Evolutionary conservation across 23 tunicate species (phyloP).

Genomic region (Ciona savignyi): DNA sequence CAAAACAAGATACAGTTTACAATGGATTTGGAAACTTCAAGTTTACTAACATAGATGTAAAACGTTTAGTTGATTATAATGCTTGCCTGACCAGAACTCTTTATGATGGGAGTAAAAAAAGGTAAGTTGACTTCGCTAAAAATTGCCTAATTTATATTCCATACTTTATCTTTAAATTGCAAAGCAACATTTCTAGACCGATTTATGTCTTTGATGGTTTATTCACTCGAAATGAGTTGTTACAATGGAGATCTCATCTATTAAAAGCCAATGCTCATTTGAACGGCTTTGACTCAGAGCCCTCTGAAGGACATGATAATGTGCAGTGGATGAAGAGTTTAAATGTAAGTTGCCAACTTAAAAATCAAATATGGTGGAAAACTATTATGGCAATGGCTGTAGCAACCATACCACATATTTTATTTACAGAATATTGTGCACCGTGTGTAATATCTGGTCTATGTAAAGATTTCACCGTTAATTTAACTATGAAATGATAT

Average conservation of each 20-base stretch:
- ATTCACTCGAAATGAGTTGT: constrained; percentile 41
- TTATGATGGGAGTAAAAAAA: background rate
- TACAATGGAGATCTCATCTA: constrained; percentile 31
- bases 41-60: background rate
- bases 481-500: no score
- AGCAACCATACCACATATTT: no score
- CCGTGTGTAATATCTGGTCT: no score
- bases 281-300: constrained; percentile 27
- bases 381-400: no score
- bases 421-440: no score
- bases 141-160: no score
- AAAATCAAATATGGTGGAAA: no score
- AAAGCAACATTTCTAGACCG: no score
- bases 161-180: no score
- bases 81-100: background rate
- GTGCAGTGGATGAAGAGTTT: constrained; percentile 65
- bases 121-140: background rate
- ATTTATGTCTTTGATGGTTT: constrained; percentile 68
- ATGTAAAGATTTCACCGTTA: no score
- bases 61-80: background rate
- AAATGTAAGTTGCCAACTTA: constrained; percentile 12
- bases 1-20: background rate
- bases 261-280: constrained; percentile 1
- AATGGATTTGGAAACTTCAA: background rate
- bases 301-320: constrained; percentile 23